phyloP scores from a whole-genome alignment of 2,888 invertebrate species.

The Drosophila neotestacea region DNA sequence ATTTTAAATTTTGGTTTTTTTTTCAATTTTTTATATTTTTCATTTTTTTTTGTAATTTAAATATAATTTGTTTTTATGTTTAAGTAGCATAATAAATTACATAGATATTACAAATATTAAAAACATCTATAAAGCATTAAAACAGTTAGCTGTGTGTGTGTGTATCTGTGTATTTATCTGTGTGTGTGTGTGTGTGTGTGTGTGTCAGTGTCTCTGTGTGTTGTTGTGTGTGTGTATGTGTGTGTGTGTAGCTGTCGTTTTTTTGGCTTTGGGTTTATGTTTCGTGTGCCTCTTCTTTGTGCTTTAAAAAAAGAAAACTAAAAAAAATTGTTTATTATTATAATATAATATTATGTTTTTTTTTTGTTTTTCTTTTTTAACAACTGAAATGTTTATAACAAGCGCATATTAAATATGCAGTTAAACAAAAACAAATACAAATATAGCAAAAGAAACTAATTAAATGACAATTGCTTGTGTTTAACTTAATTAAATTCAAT shows the following conservation, averaged over 20 bases:
- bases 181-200: slow-evolving; percentile 21
- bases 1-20: slow-evolving; percentile 12
- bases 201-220: slow-evolving; percentile 22
- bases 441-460: slow-evolving; percentile 26
- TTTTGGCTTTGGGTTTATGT: slow-evolving; percentile 49
- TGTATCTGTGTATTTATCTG: slow-evolving; percentile 19
- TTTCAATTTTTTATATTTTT: slow-evolving; percentile 27
- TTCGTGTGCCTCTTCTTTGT: slow-evolving; percentile 59
- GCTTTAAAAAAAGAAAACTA: slow-evolving; percentile 37
- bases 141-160: slow-evolving; percentile 57
- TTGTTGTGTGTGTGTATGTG: slow-evolving; percentile 41
- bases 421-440: slow-evolving; percentile 51
- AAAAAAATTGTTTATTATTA: slow-evolving; percentile 20
- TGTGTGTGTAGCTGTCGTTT: slow-evolving; percentile 45
- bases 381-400: slow-evolving; percentile 52
- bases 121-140: slow-evolving; percentile 55
- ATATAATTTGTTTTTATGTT: slow-evolving; percentile 19
- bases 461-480: slow-evolving; percentile 50
- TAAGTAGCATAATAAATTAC: slow-evolving; percentile 62
- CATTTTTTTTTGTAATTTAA: slow-evolving; percentile 15
- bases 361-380: slow-evolving; percentile 18
- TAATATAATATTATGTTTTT: slow-evolving; percentile 21
- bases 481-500: slow-evolving; percentile 37
- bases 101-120: slow-evolving; percentile 44
- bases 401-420: slow-evolving; percentile 42